phyloP scores from a whole-genome alignment of 30 jellyfish, hydroid and myxozoan species.

The Chrysaora quinquecirrha region DNA sequence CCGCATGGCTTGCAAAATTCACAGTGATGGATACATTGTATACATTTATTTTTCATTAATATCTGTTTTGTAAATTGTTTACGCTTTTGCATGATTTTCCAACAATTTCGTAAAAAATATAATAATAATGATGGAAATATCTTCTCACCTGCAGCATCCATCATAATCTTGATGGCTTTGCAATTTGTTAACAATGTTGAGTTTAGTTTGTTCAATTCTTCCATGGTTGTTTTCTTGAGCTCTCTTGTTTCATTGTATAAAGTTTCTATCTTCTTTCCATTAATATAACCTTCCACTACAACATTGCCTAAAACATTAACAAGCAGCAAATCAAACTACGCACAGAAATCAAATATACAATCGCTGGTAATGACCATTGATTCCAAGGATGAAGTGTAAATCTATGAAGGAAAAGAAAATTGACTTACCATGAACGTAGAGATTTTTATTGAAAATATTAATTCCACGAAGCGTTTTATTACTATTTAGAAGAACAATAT shows the following conservation, averaged over 20 bases:
- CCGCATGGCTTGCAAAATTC: too few species aligned
- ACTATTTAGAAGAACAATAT: slow-evolving; percentile 23
- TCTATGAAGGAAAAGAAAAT: neutral
- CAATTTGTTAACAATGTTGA: slow-evolving; percentile 27
- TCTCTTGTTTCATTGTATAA: slow-evolving; percentile 17
- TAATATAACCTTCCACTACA: slow-evolving; percentile 38
- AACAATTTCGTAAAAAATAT: neutral
- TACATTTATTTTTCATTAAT: too few species aligned
- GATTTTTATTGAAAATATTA: slow-evolving; percentile 41
- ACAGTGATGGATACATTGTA: too few species aligned
- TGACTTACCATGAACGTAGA: slow-evolving; percentile 42
- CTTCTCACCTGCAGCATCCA: slow-evolving; percentile 38
- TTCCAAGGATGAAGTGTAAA: neutral
- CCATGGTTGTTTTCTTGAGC: neutral
- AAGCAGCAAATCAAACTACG: neutral
- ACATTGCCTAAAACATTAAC: slow-evolving; percentile 44
- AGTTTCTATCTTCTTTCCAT: slow-evolving; percentile 34
- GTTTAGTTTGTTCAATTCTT: slow-evolving; percentile 1
- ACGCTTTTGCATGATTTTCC: neutral
- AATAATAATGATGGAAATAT: neutral
- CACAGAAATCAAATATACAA: neutral
- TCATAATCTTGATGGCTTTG: slow-evolving; percentile 22
- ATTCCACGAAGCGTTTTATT: slow-evolving; percentile 36
- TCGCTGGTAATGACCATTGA: neutral
- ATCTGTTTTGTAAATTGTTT: neutral